These are phyloP conservation scores for Hecatera dysodea DNA, from an alignment of 2,888 invertebrate genomes.

Conservation along the genomic window DNA sequence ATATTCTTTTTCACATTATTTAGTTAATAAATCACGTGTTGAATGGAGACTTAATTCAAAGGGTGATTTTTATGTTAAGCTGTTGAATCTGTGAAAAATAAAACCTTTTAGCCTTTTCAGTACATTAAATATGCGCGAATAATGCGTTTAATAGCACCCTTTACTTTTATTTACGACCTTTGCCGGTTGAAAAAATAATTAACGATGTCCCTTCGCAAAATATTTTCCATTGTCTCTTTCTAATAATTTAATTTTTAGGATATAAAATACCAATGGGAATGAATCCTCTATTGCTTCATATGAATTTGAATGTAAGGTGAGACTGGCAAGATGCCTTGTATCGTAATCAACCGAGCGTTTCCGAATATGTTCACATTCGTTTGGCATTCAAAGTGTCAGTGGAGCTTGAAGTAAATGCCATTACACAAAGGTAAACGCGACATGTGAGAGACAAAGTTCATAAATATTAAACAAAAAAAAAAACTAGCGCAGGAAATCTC, in stretches of 20 bases:
- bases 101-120: slow-evolving; percentile 88
- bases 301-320: slow-evolving; percentile 43
- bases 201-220: slow-evolving; percentile 83
- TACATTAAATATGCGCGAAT: slow-evolving; percentile 90
- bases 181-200: slow-evolving; percentile 86
- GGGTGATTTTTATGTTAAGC: slow-evolving; percentile 85
- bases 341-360: slow-evolving; percentile 73
- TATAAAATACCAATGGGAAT: slow-evolving; percentile 62
- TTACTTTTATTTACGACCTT: slow-evolving; percentile 88
- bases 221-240: slow-evolving; percentile 83
- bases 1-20: slow-evolving; percentile 62
- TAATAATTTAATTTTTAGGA: slow-evolving; percentile 76
- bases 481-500: slow-evolving; percentile 87
- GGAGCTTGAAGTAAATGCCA: slow-evolving; percentile 82
- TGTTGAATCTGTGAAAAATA: slow-evolving; percentile 85
- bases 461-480: slow-evolving; percentile 88
- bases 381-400: slow-evolving; percentile 81
- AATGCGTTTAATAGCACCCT: slow-evolving; percentile 90
- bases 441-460: slow-evolving; percentile 83
- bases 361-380: slow-evolving; percentile 77
- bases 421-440: slow-evolving; percentile 84
- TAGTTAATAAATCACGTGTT: slow-evolving; percentile 80
- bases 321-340: slow-evolving; percentile 40
- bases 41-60: slow-evolving; percentile 84
- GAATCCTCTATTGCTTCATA: slow-evolving; percentile 48